Evolutionary conservation across 2,797 vertebrate species (phyloP), one percentile per base, ranked within the genome.

Genomic region (Linurgus olivaceus): DNA sequence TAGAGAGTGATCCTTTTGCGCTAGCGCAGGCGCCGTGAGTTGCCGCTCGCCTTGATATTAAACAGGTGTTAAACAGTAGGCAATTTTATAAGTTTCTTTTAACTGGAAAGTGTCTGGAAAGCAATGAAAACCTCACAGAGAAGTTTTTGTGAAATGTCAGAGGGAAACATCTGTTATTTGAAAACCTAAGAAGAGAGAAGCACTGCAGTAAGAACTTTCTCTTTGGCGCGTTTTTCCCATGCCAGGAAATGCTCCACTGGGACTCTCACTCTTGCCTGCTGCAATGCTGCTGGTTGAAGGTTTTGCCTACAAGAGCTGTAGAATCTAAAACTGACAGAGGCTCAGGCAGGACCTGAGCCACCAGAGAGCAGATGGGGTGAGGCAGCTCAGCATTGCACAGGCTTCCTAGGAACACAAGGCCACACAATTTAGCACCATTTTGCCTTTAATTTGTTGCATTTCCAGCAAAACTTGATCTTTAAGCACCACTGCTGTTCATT

Each of bases 41-140:
- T 92, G 82, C 78, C 67, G 57, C 48, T 93, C 0, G 0, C 50
- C 88, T 76, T 91, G 96, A 95, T 93, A 72, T 26, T 95, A 83
- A 96, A 59, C 94, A 96, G 93, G 95, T 94, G 90, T 80, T 81
- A 76, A 96, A 92, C 80, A 78, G 93, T 92, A 95, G 90, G 68
- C n/a, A 82, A 59, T 74, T 96, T 95, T 89, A 37, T 75, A 92
- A 38, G 84, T 87, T 87, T 76, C 40, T 72, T 76, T 91, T 79
- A 77, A 35, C 84, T 86, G 92, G 83, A 68, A 95, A 85, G 68
- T 82, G 45, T 92, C 92, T 90, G 71, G 85, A 96, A 95, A 94
- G 93, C 54, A 94, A 72, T 75, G 68, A 72, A 95, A 93, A 77
- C 65, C 71, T 92, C 72, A 78, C 88, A 68, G 78, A 89, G 54